A percentile compares a stretch with the other conserved stretches of the same genome.
Evolutionary conservation across 2,113 vertebrate species (phyloP).

Genomic region (Syngnathoides biaculeatus): DNA sequence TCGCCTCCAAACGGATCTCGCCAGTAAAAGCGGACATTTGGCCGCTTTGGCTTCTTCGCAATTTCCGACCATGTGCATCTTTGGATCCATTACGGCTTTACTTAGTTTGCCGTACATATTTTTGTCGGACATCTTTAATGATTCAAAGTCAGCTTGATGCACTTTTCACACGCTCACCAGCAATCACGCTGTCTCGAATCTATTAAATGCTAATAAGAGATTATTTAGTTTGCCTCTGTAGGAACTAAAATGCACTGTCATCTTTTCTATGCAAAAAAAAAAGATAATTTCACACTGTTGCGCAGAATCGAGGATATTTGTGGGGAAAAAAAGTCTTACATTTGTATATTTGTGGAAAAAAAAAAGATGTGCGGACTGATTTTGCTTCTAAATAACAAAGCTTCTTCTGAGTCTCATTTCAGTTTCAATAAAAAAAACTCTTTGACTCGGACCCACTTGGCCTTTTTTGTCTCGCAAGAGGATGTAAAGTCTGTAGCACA

Average conservation of each 20-base stretch:
- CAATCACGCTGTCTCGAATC: neutral
- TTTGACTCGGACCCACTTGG: neutral
- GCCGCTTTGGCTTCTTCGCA: neutral
- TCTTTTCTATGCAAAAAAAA: conserved; percentile 92
- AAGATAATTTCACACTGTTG: conserved; percentile 76
- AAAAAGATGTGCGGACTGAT: conserved; percentile 29
- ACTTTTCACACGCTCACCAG: neutral
- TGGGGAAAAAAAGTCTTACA: conserved; percentile 83
- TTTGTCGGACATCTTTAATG: neutral
- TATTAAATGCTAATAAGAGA: conserved; percentile 5
- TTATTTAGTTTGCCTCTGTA: conserved; percentile 29
- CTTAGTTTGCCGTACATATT: neutral
- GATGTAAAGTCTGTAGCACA: too few relatives aligned
- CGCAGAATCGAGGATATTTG: conserved; percentile 85
- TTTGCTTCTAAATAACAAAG: conserved; percentile 45
- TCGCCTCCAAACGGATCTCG: neutral
- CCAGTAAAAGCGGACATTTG: neutral
- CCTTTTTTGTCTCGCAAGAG: neutral
- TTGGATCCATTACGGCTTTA: neutral
- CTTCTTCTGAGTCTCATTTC: conserved; percentile 1
- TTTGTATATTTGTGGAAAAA: conserved; percentile 81
- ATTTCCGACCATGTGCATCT: neutral
- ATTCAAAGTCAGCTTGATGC: neutral
- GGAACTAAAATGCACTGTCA: conserved; percentile 46
- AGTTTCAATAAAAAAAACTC: neutral